A percentile compares a stretch with the other conserved stretches of the same genome.
phyloP scores from a whole-genome alignment of 2,113 vertebrate species.

The Lasiurus borealis region DNA sequence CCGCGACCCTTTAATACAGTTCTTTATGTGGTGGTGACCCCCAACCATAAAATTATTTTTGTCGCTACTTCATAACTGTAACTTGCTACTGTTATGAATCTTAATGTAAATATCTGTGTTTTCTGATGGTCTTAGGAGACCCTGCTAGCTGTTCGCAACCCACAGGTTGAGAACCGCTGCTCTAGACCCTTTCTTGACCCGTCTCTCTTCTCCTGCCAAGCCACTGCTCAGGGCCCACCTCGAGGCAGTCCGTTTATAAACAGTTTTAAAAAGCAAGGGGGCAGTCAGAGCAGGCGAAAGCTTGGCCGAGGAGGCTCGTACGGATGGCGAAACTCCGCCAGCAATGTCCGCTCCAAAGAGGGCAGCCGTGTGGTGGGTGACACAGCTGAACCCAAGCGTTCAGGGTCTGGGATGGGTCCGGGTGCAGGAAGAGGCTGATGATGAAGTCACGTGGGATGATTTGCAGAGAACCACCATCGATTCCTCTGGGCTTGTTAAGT shows the following conservation, averaged over 20 bases:
- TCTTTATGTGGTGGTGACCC: too few species aligned
- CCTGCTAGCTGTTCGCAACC: too few species aligned
- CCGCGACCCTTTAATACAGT: too few species aligned
- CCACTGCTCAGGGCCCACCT: not conserved
- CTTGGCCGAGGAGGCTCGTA: not conserved
- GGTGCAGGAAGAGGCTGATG: not conserved
- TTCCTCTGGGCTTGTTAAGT: not conserved
- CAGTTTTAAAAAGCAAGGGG: not conserved
- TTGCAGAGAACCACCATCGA: not conserved
- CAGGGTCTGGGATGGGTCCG: not conserved
- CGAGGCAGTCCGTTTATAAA: not conserved
- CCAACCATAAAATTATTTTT: too few species aligned
- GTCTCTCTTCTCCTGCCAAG: not conserved
- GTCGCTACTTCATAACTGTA: too few species aligned
- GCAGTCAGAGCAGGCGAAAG: not conserved
- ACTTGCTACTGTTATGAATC: too few species aligned
- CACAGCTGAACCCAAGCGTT: not conserved
- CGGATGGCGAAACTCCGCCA: not conserved
- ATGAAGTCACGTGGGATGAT: slow-evolving; percentile 48
- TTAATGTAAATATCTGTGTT: too few species aligned
- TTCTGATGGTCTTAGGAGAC: too few species aligned
- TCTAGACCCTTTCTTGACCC: not conserved
- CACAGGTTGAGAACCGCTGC: too few species aligned
- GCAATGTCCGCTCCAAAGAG: not conserved
- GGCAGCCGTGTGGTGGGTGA: not conserved